Base-by-base conservation (phyloP, 2,113 vertebrate species). In the Henicopernis longicauda region DNA sequence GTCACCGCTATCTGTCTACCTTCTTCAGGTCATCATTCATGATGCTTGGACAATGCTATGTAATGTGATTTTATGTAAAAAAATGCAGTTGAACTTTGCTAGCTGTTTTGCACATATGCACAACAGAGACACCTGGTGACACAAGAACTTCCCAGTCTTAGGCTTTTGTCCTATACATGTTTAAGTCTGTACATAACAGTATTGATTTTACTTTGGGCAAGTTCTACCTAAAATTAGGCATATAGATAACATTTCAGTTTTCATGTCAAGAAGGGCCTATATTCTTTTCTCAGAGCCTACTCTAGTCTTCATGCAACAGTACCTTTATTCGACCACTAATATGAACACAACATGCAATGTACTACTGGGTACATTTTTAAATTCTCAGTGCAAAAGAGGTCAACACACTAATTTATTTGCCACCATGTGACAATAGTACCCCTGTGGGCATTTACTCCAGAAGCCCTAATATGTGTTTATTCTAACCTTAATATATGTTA, bases 1-100 rank as follows among this genome's bases (percentile, higher is more conserved):
- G 54, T 47, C n/a, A 50, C 29, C 0, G 3, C 25, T 73, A 38
- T 1, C 3, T n/a, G 4, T 38, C 42, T 58, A 4, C 3, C 6
- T 89, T 74, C 32, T 84, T 89, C 42, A 55, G 17, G 4, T 63
- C 19, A 42, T 42, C 6, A 38, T 38, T 84, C 13, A 34, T 8
- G 3, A 50, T 77, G 15, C 26, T 76, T 84, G 23, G 13, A 66
- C 13, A 59, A 23, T 23, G 29, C 0, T 36, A 9, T 18, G 2
- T 7, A 32, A 36, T 49, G 14, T 23, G 49, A 72, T 66, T 70
- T 78, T 45, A 38, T 55, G 18, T 45, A 45, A 83, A 92, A 74
- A n/a, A 1, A 8, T 71, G 14, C 16, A 71, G 13, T 3, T 69
- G 40, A 65, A 50, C 32, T 73, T 65, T 65, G 3, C 9, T 52